Base-by-base conservation (phyloP, 2,113 vertebrate genomes). In the Anseranas semipalmata region DNA sequence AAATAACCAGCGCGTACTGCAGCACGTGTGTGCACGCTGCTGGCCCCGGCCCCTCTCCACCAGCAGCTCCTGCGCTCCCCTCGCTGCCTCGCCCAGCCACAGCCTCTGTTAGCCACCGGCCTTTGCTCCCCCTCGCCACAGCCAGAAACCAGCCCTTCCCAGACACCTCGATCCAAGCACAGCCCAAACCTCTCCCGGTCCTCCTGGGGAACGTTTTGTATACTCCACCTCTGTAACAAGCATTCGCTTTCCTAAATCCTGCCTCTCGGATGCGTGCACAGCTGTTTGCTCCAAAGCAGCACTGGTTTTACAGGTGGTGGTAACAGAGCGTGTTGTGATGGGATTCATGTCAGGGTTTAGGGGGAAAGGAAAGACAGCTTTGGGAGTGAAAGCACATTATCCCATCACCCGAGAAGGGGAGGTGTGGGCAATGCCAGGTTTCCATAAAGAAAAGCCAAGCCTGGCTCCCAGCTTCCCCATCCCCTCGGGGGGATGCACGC, bases 191-290 rank as follows among this genome's bases (percentile, higher is more conserved):
- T 24, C 43, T 9, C 10, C 4, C 39, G 5, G 5, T 28, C 43
- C 75, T 39, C 48, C 1, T 25, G n/a, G 50, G 58, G 10, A 39
- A 22, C 0, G 3, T 5, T 13, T 16, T 52, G 0, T 0, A 15
- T 24, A 8, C 37, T 58, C 55, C 55, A 20, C 6, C 66, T 18
- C 85, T 3, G 0, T 3, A 7, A 19, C 27, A 10, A n/a, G 37
- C 91, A 4, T 6, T 35, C 35, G 1, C 46, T 12, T 15, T 10
- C 74, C 73, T 30, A 8, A 24, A 4, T 1, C 3, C 11, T 3
- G 35, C 45, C 95, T 37, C 75, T 81, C 28, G 1, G 58, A 7
- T 8, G 32, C 87, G 16, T 1, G 33, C 50, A 7, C 37, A 39
- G 84, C 83, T 27, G 8, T 32, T 11, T 16, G 32, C 53, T 59